Evolutionary conservation across 2,888 invertebrate species (phyloP), one percentile per base, ranked within the genome.

Genomic region (Polydrusus pterygomalis): DNA sequence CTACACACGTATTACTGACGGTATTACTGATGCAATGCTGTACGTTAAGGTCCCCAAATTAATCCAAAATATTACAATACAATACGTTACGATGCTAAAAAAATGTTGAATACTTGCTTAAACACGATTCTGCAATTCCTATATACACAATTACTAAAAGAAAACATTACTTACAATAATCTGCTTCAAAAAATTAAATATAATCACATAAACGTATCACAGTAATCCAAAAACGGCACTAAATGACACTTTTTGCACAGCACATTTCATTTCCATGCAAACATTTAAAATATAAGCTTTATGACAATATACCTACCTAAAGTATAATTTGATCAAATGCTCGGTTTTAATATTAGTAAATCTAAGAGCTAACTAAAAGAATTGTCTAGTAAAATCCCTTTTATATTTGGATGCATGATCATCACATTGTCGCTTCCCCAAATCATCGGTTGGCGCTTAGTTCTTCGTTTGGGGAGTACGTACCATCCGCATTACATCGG

Each of bases 281-380:
- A 7, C 2, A 15, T 65, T 47, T 49, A 30, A n/a, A 20, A 45
- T 47, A 47, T 7, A 7, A 7, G 10, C 25, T 38, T 38, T 30
- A 6, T 18, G 51, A 56, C 11, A 5, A 17, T 69, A 18, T 74
- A 74, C 74, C 74, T 74, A 70, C 74, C 74, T 74, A 74, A 64
- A 74, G 49, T 64, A 20, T 69, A 40, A 60, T 74, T 51, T 71
- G 25, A 68, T 45, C 58, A 60, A 34, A 56, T 20, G 68, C 51
- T 62, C 63, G 68, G 43, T 56, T 64, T 64, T 62, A 68, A 68
- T 72, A 64, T 70, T 73, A 43, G 73, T 70, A 60, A 68, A 68
- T 77, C 75, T 75, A 78, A 78, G 62, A 78, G 65, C 78, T 78
- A 78, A 78, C 78, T 78, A 74, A 78, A 78, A 70, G 68, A 65